Evolutionary conservation across 53 echinoderm and acorn worm species (phyloP), one percentile per base, ranked within the genome.

Genomic region (Echinarachnius parma): DNA sequence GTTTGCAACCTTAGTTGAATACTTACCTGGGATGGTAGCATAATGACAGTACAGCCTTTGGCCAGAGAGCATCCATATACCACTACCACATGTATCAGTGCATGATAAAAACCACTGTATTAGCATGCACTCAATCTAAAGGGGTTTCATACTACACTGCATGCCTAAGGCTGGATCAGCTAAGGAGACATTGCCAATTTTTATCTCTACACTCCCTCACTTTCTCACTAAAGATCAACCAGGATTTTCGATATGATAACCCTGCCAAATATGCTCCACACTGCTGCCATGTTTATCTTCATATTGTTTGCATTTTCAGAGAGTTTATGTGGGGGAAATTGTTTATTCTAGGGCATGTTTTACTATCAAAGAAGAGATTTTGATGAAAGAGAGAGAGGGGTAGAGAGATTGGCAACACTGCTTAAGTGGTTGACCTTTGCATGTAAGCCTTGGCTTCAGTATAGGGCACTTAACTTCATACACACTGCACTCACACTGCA

Each of bases 391-490:
- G 48, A 47, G 46, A 46, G 16, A 3, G 66, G 46, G 47, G 66
- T 14, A 27, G 28, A 46, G 34, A 5, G 53, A 24, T 69, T 53
- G 70, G 70, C 70, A 69, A 69, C 37, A 34, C 16, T 69, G 70
- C 70, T 69, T 69, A 69, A 69, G 70, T 69, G 70, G 70, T 53
- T 69, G 70, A 69, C 70, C 70, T 69, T 69, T 69, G 18, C 5
- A 57, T n/a, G 8, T 28, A 14, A 57, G 23, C 57, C 57, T 26
- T 53, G 70, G 35, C 70, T 32, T 21, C 35, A 53, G 54, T 21
- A n/a, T 53, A 26, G 48, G 45, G 53, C 34, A 69, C 70, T 69
- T 69, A 69, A 69, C 70, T 69, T 53, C 36, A 69, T 28, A 33
- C 68, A 65, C 65, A 50, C 11, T 50, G 20, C 7, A 42, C n/a